These are phyloP conservation scores for Cetonia aurata DNA, from an alignment of 2,888 invertebrate species.

Conservation along the genomic window DNA sequence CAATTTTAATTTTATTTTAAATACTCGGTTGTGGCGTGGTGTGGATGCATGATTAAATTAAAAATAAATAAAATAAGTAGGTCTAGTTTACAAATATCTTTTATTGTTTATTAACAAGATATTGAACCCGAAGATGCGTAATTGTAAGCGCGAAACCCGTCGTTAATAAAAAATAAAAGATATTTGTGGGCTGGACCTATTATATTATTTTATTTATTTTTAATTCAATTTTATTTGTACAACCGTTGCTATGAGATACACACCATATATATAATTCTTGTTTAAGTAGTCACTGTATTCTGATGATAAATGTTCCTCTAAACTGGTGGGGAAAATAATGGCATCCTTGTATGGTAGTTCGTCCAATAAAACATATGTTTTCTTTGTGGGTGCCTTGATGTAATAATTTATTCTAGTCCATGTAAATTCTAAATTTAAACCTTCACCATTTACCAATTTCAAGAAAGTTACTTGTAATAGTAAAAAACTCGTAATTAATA, in stretches of 20 bases:
- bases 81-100: too few species aligned
- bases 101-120: too few species aligned
- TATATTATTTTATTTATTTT: too few species aligned
- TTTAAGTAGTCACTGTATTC: neutral
- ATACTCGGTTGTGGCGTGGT: too few species aligned
- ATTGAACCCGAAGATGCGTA: too few species aligned
- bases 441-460: conserved; percentile 4
- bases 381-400: neutral
- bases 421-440: conserved; percentile 39
- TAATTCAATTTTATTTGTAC: too few species aligned
- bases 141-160: too few species aligned
- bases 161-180: too few species aligned
- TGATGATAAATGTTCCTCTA: neutral
- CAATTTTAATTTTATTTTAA: conserved; percentile 68
- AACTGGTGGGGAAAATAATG: conserved; percentile 11
- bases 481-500: neutral
- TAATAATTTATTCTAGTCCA: conserved; percentile 39
- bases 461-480: neutral
- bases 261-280: conserved; percentile 9
- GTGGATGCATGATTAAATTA: too few species aligned
- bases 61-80: too few species aligned
- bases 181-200: too few species aligned
- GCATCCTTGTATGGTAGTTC: conserved; percentile 4
- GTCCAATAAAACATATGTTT: neutral
- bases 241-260: neutral